Evolutionary conservation across 2,888 invertebrate species (phyloP).

Genomic region (Phragmatobia fuliginosa): DNA sequence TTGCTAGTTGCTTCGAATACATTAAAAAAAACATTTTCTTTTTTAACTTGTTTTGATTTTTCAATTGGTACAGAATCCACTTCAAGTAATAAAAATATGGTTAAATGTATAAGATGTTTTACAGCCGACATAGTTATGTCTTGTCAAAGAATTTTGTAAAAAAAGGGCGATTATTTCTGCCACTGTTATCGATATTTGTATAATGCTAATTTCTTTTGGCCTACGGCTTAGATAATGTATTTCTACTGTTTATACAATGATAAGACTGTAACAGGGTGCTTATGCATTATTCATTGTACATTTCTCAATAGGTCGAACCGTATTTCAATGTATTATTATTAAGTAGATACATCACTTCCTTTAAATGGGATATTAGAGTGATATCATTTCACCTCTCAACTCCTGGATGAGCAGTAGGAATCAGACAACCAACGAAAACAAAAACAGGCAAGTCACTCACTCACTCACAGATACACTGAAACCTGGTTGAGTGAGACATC

Average conservation of each 20-base stretch:
- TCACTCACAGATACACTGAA: too few species aligned
- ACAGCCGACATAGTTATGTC: slow-evolving; percentile 1
- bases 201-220: not conserved
- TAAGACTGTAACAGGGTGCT: not conserved
- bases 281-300: not conserved
- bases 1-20: slow-evolving; percentile 6
- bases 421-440: not conserved
- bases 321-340: too few species aligned
- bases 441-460: too few species aligned
- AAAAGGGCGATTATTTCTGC: not conserved
- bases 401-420: not conserved
- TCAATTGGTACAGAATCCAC: slow-evolving; percentile 15
- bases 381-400: not conserved
- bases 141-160: not conserved
- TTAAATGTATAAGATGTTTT: not conserved
- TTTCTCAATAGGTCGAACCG: too few species aligned
- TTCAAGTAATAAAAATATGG: not conserved
- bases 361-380: too few species aligned
- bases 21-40: not conserved
- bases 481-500: too few species aligned
- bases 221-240: not conserved
- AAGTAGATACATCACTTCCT: too few species aligned
- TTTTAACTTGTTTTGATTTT: slow-evolving; percentile 1
- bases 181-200: not conserved
- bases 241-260: not conserved